Evolutionary conservation across 1,140 invertebrate species (phyloP).

Genomic region (Papilio xuthus): DNA sequence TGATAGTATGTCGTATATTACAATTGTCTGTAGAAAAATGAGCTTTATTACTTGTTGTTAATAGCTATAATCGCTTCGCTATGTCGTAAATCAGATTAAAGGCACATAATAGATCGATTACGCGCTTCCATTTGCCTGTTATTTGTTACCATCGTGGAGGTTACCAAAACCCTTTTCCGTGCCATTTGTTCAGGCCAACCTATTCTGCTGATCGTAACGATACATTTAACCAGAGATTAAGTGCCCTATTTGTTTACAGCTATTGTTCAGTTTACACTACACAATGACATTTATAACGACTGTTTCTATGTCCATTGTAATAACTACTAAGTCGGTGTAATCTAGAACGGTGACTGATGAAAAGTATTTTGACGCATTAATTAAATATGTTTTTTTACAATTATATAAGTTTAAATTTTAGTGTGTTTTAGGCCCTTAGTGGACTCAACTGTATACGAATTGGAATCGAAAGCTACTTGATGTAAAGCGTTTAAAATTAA

Average conservation of each 20-base stretch:
- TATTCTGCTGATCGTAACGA: slow-evolving; percentile 62
- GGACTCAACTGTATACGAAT: too few species aligned
- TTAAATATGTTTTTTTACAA: neutral
- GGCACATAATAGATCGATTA: slow-evolving; percentile 54
- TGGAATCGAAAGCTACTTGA: too few species aligned
- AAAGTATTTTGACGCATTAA: neutral
- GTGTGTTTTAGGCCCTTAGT: too few species aligned
- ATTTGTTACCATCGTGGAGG: slow-evolving; percentile 67
- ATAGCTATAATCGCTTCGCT: neutral
- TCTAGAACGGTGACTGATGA: neutral
- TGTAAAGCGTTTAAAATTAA: too few species aligned
- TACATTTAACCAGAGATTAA: slow-evolving; percentile 73
- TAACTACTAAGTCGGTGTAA: neutral
- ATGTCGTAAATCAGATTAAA: slow-evolving; percentile 45
- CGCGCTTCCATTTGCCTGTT: slow-evolving; percentile 57
- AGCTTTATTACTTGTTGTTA: neutral
- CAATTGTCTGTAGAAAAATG: neutral
- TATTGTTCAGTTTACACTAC: slow-evolving; percentile 39
- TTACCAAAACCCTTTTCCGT: slow-evolving; percentile 67
- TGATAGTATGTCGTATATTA: neutral
- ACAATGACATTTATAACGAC: slow-evolving; percentile 19
- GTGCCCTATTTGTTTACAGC: slow-evolving; percentile 66
- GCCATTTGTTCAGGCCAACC: slow-evolving; percentile 66
- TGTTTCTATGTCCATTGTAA: neutral
- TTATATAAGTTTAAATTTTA: too few species aligned